Conservation (phyloP, 2,797 vertebrate genomes). For the Cercopithecus hamlyni region DNA sequence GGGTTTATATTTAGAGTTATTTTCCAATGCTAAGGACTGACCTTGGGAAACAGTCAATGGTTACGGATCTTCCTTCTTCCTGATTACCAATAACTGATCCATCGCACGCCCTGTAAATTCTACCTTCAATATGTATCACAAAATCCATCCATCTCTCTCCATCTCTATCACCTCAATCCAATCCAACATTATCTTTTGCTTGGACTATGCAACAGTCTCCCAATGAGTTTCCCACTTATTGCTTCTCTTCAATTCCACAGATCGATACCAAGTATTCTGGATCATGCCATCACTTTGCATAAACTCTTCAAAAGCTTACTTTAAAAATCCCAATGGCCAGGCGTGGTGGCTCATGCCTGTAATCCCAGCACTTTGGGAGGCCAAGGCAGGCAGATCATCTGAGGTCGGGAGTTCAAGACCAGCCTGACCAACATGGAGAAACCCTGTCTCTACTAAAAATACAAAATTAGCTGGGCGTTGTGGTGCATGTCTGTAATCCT, state of each 20-base stretch:
- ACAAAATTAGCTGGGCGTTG: too few species aligned
- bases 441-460: too few species aligned
- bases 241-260: not conserved
- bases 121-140: not conserved
- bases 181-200: not conserved
- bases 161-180: not conserved
- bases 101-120: not conserved
- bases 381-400: not conserved
- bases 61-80: not conserved
- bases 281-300: not conserved
- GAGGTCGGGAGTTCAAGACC: too few species aligned
- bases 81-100: not conserved
- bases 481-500: too few species aligned
- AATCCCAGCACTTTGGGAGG: not conserved
- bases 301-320: slow-evolving; percentile 8
- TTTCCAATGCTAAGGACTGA: not conserved
- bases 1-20: slow-evolving; percentile 8
- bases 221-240: not conserved
- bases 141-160: not conserved
- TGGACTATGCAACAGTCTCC: not conserved
- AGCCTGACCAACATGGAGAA: too few species aligned
- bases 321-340: not conserved
- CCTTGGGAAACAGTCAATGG: not conserved
- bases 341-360: not conserved
- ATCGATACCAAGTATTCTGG: not conserved